Base-by-base conservation (phyloP, 2,888 invertebrate species). In the Pheosia gnoma region DNA sequence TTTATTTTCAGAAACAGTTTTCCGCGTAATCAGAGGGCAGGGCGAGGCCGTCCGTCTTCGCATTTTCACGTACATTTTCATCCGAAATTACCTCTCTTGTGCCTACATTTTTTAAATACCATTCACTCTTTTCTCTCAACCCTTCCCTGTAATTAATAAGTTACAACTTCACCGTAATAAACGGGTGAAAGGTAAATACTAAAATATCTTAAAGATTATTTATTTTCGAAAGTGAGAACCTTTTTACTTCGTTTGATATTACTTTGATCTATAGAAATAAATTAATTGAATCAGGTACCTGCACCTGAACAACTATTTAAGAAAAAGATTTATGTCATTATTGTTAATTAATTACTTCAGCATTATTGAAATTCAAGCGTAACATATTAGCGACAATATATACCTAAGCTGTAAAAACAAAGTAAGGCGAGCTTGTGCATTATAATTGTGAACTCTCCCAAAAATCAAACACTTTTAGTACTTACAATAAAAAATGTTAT, bases 1-100 rank as follows among this genome's bases (percentile, higher is more conserved):
- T 62, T 41, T 62, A 45, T 65, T 59, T 54, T 60, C 55, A 11
- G 38, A 49, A 60, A 69, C 58, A 65, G 71, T 65, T 68, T 65
- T 58, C 57, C 54, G 53, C 71, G 59, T 65, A 70, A 70, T 71
- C 72, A 71, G 68, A 57, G 57, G n/a, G 37, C 47, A 55, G 67
- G 57, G 37, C 47, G 53, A 64, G 57, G 57, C 55, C 54, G 58
- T n/a, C 11, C 39, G 59, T 68, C 65, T 67, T 67, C 70, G 63
- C 53, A 39, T 59, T 63, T 62, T 59, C n/a, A 41, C 68, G 47
- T 62, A 62, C 59, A 61, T 64, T 71, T 64, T 60, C 67, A 59
- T 64, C 59, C 52, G 58, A 37, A 60, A 71, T 56, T 71, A 68
- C 47, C 63, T 65, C 65, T 57, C 49, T 45, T 53, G 11, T 59